Evolutionary conservation across 2,113 vertebrate genomes (phyloP).

Genomic region (Pardalotus punctatus): DNA sequence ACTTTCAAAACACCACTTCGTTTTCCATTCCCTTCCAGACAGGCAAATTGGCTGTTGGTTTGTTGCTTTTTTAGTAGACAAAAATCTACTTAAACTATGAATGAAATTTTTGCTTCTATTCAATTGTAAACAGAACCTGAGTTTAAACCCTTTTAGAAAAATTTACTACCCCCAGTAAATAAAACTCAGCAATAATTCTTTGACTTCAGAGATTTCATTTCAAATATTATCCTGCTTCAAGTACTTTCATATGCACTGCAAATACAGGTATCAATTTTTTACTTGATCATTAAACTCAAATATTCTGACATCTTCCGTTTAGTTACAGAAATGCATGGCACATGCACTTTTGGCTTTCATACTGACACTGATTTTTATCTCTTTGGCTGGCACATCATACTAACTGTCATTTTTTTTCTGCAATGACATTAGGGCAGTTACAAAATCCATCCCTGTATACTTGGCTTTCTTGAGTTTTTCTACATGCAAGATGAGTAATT

Average conservation of each 20-base stretch:
- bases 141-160: not conserved
- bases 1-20: not conserved
- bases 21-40: not conserved
- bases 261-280: not conserved
- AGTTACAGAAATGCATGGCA: not conserved
- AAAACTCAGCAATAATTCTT: not conserved
- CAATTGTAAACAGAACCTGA: not conserved
- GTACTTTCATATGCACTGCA: slow-evolving; percentile 15
- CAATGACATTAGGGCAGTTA: not conserved
- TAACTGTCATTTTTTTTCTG: not conserved
- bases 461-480: not conserved
- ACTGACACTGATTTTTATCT: not conserved
- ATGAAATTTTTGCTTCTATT: not conserved
- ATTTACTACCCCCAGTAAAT: not conserved
- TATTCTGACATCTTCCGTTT: not conserved
- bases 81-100: not conserved
- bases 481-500: not conserved
- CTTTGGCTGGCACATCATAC: not conserved
- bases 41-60: not conserved
- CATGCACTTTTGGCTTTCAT: not conserved
- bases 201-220: not conserved
- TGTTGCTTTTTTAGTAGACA: not conserved
- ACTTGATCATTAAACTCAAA: not conserved
- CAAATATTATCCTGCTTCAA: not conserved
- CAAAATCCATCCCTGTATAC: not conserved